Evolutionary conservation across 2,113 vertebrate genomes (phyloP).

Genomic region (Ophthalmolycus amberensis): DNA sequence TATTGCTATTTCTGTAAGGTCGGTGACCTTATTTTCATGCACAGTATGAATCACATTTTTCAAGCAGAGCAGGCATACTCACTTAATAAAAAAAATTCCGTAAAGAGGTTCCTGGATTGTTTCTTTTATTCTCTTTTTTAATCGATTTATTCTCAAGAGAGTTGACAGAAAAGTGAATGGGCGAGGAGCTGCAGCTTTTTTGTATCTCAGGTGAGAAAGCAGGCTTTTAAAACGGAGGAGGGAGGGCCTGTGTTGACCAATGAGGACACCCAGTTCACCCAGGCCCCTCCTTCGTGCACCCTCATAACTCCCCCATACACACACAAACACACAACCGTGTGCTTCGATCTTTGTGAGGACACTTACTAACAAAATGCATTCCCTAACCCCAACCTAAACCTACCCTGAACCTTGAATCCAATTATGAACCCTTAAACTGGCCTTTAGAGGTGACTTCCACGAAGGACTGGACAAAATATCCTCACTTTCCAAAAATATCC

Average conservation of each 20-base stretch:
- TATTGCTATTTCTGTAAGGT: neutral
- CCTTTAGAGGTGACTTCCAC: neutral
- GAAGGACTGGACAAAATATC: neutral
- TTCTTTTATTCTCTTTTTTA: slow-evolving; percentile 1
- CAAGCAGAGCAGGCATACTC: slow-evolving; percentile 29
- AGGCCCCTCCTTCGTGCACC: slow-evolving; percentile 16
- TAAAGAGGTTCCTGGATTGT: neutral
- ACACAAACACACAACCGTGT: neutral
- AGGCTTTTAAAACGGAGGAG: slow-evolving; percentile 76
- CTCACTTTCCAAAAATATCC: neutral
- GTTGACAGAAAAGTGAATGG: slow-evolving; percentile 5
- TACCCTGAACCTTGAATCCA: neutral
- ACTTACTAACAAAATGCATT: neutral
- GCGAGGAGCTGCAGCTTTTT: slow-evolving; percentile 56
- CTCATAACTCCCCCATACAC: slow-evolving; percentile 4
- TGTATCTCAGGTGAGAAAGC: slow-evolving; percentile 71
- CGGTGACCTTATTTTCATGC: neutral
- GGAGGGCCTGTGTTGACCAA: slow-evolving; percentile 77
- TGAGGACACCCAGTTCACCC: slow-evolving; percentile 41
- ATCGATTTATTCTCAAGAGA: neutral
- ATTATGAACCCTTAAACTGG: neutral
- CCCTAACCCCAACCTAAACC: neutral
- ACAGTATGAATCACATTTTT: neutral
- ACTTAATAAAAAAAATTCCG: slow-evolving; percentile 48
- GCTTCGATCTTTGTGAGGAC: slow-evolving; percentile 1